phyloP scores from a whole-genome alignment of 2,888 invertebrate species.

The Cremastinae sp. region DNA sequence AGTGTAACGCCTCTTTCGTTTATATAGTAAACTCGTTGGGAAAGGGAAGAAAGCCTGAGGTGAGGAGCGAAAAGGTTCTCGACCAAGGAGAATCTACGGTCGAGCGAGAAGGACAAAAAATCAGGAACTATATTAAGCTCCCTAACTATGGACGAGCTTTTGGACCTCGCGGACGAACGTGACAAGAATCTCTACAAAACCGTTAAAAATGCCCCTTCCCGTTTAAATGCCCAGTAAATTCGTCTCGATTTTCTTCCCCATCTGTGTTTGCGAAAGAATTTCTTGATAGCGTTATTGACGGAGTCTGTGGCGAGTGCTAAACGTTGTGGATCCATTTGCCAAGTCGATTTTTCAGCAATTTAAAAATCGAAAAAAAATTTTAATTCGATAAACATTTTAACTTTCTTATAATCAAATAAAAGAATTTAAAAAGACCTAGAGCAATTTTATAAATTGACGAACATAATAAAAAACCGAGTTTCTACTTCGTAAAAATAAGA shows the following conservation, averaged over 20 bases:
- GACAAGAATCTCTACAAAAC: conserved; percentile 51
- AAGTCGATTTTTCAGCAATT: too few relatives aligned
- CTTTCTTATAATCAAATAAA: too few relatives aligned
- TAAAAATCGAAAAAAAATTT: too few relatives aligned
- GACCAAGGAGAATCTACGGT: conserved; percentile 16
- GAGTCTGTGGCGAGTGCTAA: too few relatives aligned
- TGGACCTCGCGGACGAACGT: conserved; percentile 52
- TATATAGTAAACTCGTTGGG: conserved; percentile 43
- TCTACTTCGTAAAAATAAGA: neutral
- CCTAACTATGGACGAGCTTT: conserved; percentile 42
- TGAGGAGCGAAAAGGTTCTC: conserved; percentile 48
- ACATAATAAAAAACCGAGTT: too few relatives aligned
- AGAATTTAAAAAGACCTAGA: too few relatives aligned
- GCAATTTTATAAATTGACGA: too few relatives aligned
- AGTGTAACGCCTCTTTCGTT: conserved; percentile 53
- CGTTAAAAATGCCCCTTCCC: conserved; percentile 39
- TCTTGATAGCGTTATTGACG: too few relatives aligned
- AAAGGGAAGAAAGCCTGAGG: conserved; percentile 37
- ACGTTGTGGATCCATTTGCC: neutral
- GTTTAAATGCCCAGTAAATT: conserved; percentile 11
- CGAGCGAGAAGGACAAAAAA: conserved; percentile 14
- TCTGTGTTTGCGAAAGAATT: too few relatives aligned
- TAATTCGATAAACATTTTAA: too few relatives aligned
- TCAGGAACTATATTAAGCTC: conserved; percentile 48
- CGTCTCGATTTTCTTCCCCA: neutral